Conservation (phyloP, 2,888 invertebrate genomes). For the Neocrepidodera transversa region DNA sequence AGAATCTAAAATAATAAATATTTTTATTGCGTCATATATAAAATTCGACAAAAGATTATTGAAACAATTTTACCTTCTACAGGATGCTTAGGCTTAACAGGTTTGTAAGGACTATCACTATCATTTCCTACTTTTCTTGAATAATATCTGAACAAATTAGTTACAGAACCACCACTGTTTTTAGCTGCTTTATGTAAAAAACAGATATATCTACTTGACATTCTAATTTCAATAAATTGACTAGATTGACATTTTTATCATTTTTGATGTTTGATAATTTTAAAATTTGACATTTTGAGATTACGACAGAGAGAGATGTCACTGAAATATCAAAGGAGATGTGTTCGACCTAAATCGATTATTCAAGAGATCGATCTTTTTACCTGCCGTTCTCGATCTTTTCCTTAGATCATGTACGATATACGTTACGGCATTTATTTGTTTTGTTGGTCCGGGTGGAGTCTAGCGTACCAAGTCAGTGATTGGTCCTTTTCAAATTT, state of each 20-base stretch:
- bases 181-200: constrained; percentile 38
- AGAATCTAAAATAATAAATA: constrained; percentile 27
- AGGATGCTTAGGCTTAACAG: constrained; percentile 50
- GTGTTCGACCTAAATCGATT: too few relatives aligned
- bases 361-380: too few relatives aligned
- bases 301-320: too few relatives aligned
- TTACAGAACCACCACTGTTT: constrained; percentile 36
- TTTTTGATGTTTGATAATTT: too few relatives aligned
- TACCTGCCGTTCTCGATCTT: too few relatives aligned
- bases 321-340: too few relatives aligned
- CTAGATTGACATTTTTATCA: not conserved
- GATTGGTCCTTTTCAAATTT: too few relatives aligned
- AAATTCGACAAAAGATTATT: not conserved
- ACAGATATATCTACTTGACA: constrained; percentile 44
- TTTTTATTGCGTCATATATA: not conserved
- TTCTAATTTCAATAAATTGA: constrained; percentile 25
- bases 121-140: constrained; percentile 52
- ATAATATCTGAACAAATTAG: constrained; percentile 47
- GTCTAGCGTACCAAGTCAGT: too few relatives aligned
- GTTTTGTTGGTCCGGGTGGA: too few relatives aligned
- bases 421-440: too few relatives aligned
- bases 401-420: too few relatives aligned
- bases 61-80: constrained; percentile 46
- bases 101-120: constrained; percentile 53
- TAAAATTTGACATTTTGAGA: too few relatives aligned